These are phyloP conservation scores for Erpetoichthys calabaricus DNA, from an alignment of 2,797 vertebrate genomes.

Conservation along the genomic window DNA sequence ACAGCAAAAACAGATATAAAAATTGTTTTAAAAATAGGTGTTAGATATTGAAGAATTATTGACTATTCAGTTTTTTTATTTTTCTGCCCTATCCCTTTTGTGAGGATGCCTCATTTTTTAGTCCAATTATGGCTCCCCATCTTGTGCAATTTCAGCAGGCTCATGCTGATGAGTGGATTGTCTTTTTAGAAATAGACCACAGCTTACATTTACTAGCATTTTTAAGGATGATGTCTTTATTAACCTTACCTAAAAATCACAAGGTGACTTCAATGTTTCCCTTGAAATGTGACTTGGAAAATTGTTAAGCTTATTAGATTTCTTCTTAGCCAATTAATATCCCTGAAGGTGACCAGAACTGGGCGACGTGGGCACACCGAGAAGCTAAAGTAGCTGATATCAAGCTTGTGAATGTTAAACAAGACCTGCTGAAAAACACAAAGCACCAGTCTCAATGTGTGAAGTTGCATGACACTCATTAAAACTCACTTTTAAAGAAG, in stretches of 20 bases:
- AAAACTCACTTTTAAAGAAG: slow-evolving; percentile 16
- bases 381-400: not conserved
- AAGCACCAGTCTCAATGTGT: slow-evolving; percentile 14
- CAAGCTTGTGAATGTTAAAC: slow-evolving; percentile 9
- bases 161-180: too few species aligned
- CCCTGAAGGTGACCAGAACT: not conserved
- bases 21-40: too few species aligned
- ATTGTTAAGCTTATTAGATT: not conserved
- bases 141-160: too few species aligned
- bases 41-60: too few species aligned
- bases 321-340: slow-evolving; percentile 7
- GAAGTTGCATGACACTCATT: slow-evolving; percentile 13
- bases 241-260: not conserved
- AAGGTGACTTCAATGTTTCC: too few species aligned
- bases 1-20: too few species aligned
- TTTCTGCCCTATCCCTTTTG: too few species aligned
- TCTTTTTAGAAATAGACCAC: too few species aligned
- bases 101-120: too few species aligned
- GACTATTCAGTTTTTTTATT: too few species aligned
- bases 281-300: not conserved
- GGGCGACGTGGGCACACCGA: slow-evolving; percentile 1
- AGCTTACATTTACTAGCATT: too few species aligned
- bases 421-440: slow-evolving; percentile 8
- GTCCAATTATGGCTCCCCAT: too few species aligned
- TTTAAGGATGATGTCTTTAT: not conserved